Evolutionary conservation across 2,797 vertebrate genomes (phyloP), one percentile per base, ranked within the genome.

Genomic region (Eulemur mongoz): DNA sequence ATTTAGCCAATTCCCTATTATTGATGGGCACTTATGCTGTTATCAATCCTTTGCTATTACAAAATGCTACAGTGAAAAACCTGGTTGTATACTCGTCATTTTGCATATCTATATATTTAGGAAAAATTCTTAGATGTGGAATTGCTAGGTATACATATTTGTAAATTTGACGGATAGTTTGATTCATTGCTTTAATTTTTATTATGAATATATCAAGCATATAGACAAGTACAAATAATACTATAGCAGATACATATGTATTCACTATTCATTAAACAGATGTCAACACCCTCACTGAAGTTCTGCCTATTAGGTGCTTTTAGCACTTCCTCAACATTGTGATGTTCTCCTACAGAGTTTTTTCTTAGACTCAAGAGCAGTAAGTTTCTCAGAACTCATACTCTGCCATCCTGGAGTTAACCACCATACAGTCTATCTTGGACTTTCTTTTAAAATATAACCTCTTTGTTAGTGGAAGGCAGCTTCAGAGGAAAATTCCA

Each of bases 401-500:
- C 0, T 32, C 85, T 89, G 17, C 22, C 59, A 69, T 73, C 40
- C 72, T 80, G 32, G 50, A 81, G 45, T 93, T 57, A 86, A 86
- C 61, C 38, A 50, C 40, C 50, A 48, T 79, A 43, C 59, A 35
- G 18, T 88, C 59, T 86, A 2, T 87, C 86, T 69, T 95, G 45
- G 75, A 40, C 72, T 73, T 94, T 94, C 85, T 87, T 96, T 95
- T 40, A 43, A 76, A 63, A 86, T 78, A 0, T 94, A 97, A 89
- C 88, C 27, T 90, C 65, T 97, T 98, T 98, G 96, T 98, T 97
- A 97, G 79, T 67, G 83, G 97, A 93, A 92, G 94, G 23, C 89
- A 85, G 5, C 76, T 97, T 97, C 95, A 87, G 95, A 98, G 97
- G 97, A 98, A 98, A 98, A 98, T 98, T 98, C 97, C 97, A 96